Base-by-base conservation (phyloP, 2,113 vertebrate species). In the sheep (Ovis aries) region DNA sequence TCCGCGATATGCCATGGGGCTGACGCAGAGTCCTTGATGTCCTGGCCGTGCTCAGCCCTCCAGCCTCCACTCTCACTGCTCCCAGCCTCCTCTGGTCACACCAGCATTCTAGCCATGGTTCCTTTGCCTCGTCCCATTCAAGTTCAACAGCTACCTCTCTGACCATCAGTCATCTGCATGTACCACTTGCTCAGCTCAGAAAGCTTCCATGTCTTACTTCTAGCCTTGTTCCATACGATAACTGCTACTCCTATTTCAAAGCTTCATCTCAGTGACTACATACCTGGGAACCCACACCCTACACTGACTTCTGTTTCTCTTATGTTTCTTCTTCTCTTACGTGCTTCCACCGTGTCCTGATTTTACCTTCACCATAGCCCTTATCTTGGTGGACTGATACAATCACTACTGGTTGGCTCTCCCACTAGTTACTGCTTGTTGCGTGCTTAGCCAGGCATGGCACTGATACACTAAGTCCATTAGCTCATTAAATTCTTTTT, bases 1-100 rank as follows among this genome's bases (percentile, higher is more conserved):
- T 45, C 29, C 16, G 1, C 7, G 3, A 9, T 0, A 25, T 1
- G 5, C 29, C 13, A 4, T 0, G 33, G 25, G 88, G 17, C 57
- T 53, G 2, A 2, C 19, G 7, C 40, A 78, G 50, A 59, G 36
- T 21, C 21, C 53, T 31, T 52, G 50, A 25, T 40, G 78, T 17
- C 43, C 85, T 67, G 40, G 85, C 11, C 10, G 12, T 12, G 52
- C 52, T 36, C 29, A 1, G 17, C 7, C 27, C 25, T 29, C 25
- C 14, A 53, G 31, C 8, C 23, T 48, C 59, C 36, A 12, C 50
- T 67, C 74, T 31, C 29, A 12, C 36, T 36, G 43, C 19, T n/a
- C 50, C 55, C 45, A 36, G 36, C 8, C 6, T 33, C 55, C 8
- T 59, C 29, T 48, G 36, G 33, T 80, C 36, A 14, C 23, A 27